Evolutionary conservation across 2,113 vertebrate species (phyloP).

Genomic region (Tetrax tetrax): DNA sequence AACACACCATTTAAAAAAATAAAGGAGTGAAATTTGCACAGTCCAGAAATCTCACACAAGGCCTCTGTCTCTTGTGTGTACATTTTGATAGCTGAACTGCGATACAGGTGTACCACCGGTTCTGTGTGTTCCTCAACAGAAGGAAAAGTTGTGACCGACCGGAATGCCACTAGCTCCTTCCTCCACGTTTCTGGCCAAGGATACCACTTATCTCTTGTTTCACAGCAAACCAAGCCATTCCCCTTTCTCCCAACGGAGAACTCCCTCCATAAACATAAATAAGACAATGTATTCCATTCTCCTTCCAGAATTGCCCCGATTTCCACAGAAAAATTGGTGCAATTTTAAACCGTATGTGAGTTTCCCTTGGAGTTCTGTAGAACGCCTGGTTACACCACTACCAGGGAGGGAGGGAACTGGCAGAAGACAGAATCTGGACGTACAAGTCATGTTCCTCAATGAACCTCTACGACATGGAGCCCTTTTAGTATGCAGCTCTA

Average conservation of each 20-base stretch:
- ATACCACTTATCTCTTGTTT: background rate
- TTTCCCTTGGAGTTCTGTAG: background rate
- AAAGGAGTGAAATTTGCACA: background rate
- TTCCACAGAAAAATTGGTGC: background rate
- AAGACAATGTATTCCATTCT: background rate
- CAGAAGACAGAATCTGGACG: background rate
- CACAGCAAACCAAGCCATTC: background rate
- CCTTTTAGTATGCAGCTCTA: background rate
- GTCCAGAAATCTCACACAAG: background rate
- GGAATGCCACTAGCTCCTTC: background rate
- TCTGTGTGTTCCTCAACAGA: background rate
- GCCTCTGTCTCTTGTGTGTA: accelerated
- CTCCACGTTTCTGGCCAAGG: background rate
- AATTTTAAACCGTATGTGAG: background rate
- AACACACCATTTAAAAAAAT: background rate
- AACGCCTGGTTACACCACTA: background rate
- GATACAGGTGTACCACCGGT: background rate
- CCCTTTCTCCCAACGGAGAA: background rate
- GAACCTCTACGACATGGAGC: background rate
- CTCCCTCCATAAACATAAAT: background rate
- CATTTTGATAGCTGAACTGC: background rate
- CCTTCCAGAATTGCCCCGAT: background rate
- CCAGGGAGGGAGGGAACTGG: background rate
- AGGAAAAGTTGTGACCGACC: background rate
- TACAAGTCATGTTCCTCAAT: background rate